These are phyloP conservation scores for Nezara viridula DNA, from an alignment of 2,888 invertebrate species.

Conservation along the genomic window DNA sequence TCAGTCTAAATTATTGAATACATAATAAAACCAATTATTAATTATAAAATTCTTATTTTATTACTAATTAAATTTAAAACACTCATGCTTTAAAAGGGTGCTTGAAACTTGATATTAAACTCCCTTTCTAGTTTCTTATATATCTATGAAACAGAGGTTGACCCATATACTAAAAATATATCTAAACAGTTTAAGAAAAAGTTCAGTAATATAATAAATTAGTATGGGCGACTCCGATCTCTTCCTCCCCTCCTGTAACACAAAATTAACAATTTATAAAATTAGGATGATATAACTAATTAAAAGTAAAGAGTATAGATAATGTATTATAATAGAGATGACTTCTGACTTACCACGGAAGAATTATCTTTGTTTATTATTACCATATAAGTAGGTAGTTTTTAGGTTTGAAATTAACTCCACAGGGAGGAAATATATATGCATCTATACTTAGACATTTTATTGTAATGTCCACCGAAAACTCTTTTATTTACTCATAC, in stretches of 20 bases:
- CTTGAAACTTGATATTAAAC: not conserved
- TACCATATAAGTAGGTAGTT: no score
- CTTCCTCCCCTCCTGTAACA: slow-evolving; percentile 66
- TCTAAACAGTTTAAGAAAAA: slow-evolving; percentile 1
- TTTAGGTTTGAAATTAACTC: no score
- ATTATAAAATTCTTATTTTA: not conserved
- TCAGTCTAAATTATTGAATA: slow-evolving; percentile 28
- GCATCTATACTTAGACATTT: no score
- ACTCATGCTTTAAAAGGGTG: slow-evolving; percentile 20
- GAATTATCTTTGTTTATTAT: no score
- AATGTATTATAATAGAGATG: no score
- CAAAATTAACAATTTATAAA: slow-evolving; percentile 48
- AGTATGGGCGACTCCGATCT: slow-evolving; percentile 67
- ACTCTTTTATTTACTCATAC: no score
- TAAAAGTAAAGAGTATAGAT: not conserved
- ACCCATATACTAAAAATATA: not conserved
- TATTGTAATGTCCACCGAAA: no score
- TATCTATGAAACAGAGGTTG: not conserved
- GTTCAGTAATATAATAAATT: slow-evolving; percentile 1
- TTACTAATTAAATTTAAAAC: slow-evolving; percentile 45
- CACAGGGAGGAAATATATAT: no score
- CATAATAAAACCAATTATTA: not conserved
- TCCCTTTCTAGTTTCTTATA: slow-evolving; percentile 18
- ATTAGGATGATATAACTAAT: slow-evolving; percentile 31
- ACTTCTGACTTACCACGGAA: no score